These are phyloP conservation scores for Gila robusta DNA, from an alignment of 2,797 vertebrate species.

Conservation along the genomic window DNA sequence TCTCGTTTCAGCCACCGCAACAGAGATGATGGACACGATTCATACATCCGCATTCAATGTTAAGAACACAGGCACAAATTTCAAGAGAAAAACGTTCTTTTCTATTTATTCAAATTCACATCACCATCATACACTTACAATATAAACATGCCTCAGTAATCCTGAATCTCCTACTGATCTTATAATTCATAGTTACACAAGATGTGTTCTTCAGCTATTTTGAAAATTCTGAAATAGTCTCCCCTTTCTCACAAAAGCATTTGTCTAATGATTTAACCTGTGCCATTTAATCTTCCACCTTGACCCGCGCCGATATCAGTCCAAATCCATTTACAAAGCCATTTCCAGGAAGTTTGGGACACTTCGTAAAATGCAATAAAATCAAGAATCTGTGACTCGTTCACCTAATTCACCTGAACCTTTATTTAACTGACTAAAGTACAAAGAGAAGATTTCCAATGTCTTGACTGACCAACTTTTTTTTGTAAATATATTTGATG, in stretches of 20 bases:
- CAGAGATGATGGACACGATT: background rate
- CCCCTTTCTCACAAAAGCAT: background rate
- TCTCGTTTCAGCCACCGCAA: background rate
- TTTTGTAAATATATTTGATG: background rate
- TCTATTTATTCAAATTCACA: conserved; percentile 17
- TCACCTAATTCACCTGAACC: background rate
- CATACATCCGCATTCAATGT: background rate
- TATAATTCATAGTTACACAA: background rate
- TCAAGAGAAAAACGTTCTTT: background rate
- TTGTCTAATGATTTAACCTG: background rate
- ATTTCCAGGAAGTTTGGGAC: background rate
- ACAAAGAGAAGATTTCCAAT: background rate
- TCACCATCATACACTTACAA: background rate
- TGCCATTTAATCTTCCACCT: background rate
- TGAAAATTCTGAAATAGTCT: background rate
- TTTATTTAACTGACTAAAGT: background rate
- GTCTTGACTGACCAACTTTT: background rate
- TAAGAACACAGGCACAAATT: background rate
- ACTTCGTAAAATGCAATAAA: background rate
- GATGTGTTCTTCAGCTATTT: background rate
- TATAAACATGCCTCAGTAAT: background rate
- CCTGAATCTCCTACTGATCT: background rate
- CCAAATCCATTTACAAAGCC: background rate
- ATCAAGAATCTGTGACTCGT: background rate
- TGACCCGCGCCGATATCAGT: background rate